phyloP scores from a whole-genome alignment of 2,888 invertebrate genomes.

The Augiades crinisus region DNA sequence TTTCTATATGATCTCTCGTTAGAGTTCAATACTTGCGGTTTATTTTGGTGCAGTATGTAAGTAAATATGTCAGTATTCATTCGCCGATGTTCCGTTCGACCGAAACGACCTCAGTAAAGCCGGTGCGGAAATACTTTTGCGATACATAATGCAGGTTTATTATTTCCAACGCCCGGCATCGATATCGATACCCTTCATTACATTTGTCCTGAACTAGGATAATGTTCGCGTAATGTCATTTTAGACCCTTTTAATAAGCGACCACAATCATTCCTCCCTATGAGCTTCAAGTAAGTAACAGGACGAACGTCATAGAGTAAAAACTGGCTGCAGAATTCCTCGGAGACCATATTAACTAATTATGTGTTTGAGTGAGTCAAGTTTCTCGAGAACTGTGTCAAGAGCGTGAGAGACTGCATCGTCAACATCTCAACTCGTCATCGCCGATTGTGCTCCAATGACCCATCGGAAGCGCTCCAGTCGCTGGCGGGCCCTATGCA shows the following conservation, averaged over 20 bases:
- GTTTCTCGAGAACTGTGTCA: slow-evolving; percentile 13
- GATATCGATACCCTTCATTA: too few species aligned
- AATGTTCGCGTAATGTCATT: too few species aligned
- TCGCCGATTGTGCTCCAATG: not conserved
- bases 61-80: slow-evolving; percentile 37
- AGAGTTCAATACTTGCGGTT: not conserved
- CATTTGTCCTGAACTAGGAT: too few species aligned
- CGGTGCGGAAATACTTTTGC: not conserved
- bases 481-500: not conserved
- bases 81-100: slow-evolving; percentile 37
- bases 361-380: too few species aligned
- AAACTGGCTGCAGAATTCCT: too few species aligned
- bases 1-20: too few species aligned
- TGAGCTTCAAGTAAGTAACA: too few species aligned
- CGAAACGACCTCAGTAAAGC: slow-evolving; percentile 39
- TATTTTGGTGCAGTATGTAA: not conserved
- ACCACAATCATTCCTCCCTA: too few species aligned
- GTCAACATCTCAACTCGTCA: slow-evolving; percentile 7
- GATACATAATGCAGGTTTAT: too few species aligned
- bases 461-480: not conserved
- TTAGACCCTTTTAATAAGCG: not conserved
- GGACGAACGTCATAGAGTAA: too few species aligned
- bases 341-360: too few species aligned
- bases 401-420: slow-evolving; percentile 15
- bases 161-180: too few species aligned